Evolutionary conservation across 2,113 vertebrate genomes (phyloP).

Genomic region (Petaurus breviceps): DNA sequence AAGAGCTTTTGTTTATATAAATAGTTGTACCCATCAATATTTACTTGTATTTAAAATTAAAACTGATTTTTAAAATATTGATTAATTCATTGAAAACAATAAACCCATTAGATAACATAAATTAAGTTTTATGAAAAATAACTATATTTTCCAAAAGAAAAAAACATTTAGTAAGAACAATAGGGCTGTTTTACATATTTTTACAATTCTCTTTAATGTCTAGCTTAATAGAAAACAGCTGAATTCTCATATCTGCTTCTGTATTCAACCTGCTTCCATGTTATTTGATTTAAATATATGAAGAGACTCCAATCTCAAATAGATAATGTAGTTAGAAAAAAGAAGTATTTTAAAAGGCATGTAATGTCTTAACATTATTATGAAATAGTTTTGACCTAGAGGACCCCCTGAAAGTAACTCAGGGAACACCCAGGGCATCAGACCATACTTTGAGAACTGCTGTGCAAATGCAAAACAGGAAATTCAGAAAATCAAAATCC

Average conservation of each 20-base stretch:
- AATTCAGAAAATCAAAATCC: background rate
- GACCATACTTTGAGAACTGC: background rate
- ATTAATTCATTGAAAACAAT: background rate
- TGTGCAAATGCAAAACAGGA: background rate
- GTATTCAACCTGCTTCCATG: background rate
- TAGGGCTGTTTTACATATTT: background rate
- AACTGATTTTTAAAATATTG: background rate
- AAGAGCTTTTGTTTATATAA: background rate
- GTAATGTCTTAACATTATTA: background rate
- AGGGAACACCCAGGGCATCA: background rate
- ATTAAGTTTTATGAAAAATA: background rate
- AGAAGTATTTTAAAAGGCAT: background rate
- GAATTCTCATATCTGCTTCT: background rate
- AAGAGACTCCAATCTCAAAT: background rate
- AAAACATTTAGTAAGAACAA: background rate
- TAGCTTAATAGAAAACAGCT: background rate
- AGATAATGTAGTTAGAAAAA: background rate
- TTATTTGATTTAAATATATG: background rate
- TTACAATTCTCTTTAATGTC: background rate
- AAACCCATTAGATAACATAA: background rate
- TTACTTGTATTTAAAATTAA: background rate
- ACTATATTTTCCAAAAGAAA: background rate
- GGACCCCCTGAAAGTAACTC: background rate
- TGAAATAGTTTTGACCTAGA: background rate
- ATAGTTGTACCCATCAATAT: background rate